A percentile compares a stretch with the other conserved stretches of the same genome.
These are phyloP conservation scores for Onychomys leucogaster DNA, from an alignment of 2,797 vertebrate species.

Conservation along the genomic window DNA sequence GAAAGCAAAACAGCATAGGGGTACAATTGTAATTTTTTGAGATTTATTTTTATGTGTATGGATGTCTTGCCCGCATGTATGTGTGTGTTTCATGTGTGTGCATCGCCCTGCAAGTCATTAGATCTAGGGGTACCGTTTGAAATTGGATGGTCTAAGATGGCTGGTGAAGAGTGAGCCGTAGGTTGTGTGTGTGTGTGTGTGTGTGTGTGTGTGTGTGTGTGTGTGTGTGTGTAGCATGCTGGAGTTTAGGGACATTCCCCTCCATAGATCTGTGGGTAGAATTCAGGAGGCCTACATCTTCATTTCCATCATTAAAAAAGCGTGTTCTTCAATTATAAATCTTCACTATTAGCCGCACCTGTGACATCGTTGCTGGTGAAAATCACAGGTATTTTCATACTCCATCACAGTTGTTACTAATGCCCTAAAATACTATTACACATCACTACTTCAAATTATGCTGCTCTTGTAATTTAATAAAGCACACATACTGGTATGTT, in stretches of 20 bases:
- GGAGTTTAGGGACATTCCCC: not conserved
- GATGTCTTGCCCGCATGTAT: not conserved
- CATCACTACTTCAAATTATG: conserved; percentile 42
- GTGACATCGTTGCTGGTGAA: conserved; percentile 26
- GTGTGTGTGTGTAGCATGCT: not conserved
- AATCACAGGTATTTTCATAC: conserved; percentile 72
- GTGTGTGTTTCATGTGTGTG: not conserved
- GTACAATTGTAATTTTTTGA: not conserved
- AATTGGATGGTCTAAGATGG: not conserved
- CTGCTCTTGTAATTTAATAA: conserved; percentile 57
- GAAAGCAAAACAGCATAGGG: not conserved
- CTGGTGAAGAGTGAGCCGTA: not conserved
- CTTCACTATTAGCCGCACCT: conserved; percentile 26
- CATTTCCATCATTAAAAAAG: conserved; percentile 61
- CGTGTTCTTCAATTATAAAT: conserved; percentile 52
- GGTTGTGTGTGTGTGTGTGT: not conserved
- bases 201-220: not conserved
- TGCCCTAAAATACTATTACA: conserved; percentile 63
- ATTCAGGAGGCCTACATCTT: not conserved
- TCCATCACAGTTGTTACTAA: conserved; percentile 24
- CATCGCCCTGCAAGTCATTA: not conserved
- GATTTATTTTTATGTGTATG: not conserved
- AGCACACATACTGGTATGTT: conserved; percentile 5
- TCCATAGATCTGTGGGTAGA: not conserved
- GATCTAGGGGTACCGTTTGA: not conserved